phyloP scores from a whole-genome alignment of 2,888 invertebrate genomes.

The Andrena camellia region DNA sequence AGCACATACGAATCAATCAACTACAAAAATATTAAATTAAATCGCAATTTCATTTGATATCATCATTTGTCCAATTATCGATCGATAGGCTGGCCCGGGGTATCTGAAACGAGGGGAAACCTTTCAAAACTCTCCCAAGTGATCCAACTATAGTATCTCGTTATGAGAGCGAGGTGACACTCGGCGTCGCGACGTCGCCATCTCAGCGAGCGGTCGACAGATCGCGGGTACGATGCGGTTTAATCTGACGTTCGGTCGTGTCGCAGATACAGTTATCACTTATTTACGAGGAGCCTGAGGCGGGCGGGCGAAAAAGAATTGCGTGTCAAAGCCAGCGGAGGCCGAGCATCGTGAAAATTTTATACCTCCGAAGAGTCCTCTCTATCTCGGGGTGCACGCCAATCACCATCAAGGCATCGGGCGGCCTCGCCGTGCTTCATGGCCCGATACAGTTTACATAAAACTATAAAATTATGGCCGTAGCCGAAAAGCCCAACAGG shows the following conservation, averaged over 20 bases:
- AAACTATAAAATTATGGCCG: slow-evolving; percentile 84
- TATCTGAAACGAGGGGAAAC: background rate
- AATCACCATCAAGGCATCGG: slow-evolving; percentile 84
- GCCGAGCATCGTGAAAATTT: slow-evolving; percentile 58
- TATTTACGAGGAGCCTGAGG: slow-evolving; percentile 69
- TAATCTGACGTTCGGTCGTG: slow-evolving; percentile 42
- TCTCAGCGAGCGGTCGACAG: background rate
- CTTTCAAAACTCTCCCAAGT: background rate
- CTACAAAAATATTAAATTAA: background rate
- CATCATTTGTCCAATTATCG: too few species aligned
- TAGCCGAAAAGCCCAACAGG: slow-evolving; percentile 67
- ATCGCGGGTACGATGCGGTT: slow-evolving; percentile 16
- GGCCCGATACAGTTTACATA: slow-evolving; percentile 84
- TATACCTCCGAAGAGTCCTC: slow-evolving; percentile 60
- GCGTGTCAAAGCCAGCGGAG: slow-evolving; percentile 77
- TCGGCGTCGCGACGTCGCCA: slow-evolving; percentile 2
- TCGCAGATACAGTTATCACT: slow-evolving; percentile 57
- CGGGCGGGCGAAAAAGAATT: slow-evolving; percentile 76
- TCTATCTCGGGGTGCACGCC: slow-evolving; percentile 76
- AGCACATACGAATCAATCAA: background rate
- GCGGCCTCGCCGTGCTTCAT: slow-evolving; percentile 72
- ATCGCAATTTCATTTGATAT: background rate
- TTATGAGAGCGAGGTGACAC: too few species aligned
- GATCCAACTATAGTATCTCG: too few species aligned
- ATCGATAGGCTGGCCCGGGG: too few species aligned